These are phyloP conservation scores for Naso thynnoides DNA, from an alignment of 2,797 vertebrate genomes.

Conservation along the genomic window DNA sequence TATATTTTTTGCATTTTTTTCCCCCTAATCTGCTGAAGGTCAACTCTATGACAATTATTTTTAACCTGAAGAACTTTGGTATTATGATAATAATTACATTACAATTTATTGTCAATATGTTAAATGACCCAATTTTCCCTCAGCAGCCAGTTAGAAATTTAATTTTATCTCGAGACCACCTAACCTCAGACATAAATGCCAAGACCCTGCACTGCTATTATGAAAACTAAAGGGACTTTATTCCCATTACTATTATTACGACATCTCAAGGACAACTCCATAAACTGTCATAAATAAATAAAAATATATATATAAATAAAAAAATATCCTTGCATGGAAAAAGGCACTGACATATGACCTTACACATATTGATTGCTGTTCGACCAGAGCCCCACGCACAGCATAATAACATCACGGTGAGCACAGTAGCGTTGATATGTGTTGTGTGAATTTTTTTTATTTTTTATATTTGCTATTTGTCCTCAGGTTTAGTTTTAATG, in stretches of 20 bases:
- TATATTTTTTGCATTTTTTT: slow-evolving; percentile 8
- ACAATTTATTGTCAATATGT: slow-evolving; percentile 4
- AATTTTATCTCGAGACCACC: slow-evolving; percentile 17
- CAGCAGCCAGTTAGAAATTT: slow-evolving; percentile 10
- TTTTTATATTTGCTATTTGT: slow-evolving; percentile 67
- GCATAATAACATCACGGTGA: slow-evolving; percentile 64
- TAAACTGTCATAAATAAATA: slow-evolving; percentile 46
- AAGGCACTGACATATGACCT: slow-evolving; percentile 73
- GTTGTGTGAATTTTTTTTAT: slow-evolving; percentile 25
- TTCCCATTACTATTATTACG: slow-evolving; percentile 47
- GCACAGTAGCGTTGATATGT: slow-evolving; percentile 59
- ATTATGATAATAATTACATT: slow-evolving; percentile 6
- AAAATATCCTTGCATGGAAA: slow-evolving; percentile 53
- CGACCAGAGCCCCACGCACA: slow-evolving; percentile 54
- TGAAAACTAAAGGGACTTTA: slow-evolving; percentile 41
- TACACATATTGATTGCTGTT: slow-evolving; percentile 73
- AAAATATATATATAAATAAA: too few relatives aligned
- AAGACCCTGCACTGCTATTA: slow-evolving; percentile 20
- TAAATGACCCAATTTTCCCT: neutral
- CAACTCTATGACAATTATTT: neutral
- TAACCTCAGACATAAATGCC: slow-evolving; percentile 23
- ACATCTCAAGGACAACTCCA: slow-evolving; percentile 46
- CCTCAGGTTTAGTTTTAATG: slow-evolving; percentile 82
- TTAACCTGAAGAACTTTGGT: neutral
- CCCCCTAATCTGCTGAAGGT: neutral